These are phyloP conservation scores for Dynastes maya DNA, from an alignment of 2,888 invertebrate species.

Conservation along the genomic window DNA sequence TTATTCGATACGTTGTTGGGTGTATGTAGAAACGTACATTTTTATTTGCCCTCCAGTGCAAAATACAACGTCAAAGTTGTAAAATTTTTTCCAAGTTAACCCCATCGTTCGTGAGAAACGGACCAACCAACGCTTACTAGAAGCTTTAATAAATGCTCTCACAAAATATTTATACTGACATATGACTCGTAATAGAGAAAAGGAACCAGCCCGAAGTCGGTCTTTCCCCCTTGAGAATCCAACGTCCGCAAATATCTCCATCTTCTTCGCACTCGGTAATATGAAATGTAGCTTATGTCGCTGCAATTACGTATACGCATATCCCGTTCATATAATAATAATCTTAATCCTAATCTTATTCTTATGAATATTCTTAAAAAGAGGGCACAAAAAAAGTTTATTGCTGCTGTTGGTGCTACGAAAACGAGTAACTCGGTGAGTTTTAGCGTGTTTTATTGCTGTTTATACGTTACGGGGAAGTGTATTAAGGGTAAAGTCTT, in stretches of 20 bases:
- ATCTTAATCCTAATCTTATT: conserved; percentile 52
- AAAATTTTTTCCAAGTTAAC: conserved; percentile 54
- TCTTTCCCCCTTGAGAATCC: conserved; percentile 46
- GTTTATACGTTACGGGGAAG: conserved; percentile 48
- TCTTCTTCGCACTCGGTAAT: conserved; percentile 16
- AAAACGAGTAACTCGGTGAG: conserved; percentile 39
- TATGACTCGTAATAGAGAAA: conserved; percentile 65
- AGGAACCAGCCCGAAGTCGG: conserved; percentile 56
- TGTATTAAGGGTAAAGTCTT: conserved; percentile 45
- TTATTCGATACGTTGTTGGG: no score
- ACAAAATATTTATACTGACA: conserved; percentile 70
- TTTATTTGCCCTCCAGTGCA: not conserved
- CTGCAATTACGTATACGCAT: conserved; percentile 20
- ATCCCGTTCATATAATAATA: conserved; percentile 41
- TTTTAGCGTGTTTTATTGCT: conserved; percentile 49
- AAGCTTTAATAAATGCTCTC: conserved; percentile 66
- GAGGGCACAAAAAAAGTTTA: conserved; percentile 40
- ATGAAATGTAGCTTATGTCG: conserved; percentile 3
- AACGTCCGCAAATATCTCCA: conserved; percentile 44
- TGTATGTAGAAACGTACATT: not conserved
- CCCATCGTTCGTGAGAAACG: conserved; percentile 69
- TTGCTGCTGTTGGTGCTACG: conserved; percentile 41
- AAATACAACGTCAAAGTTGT: conserved; percentile 44
- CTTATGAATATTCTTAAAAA: conserved; percentile 51
- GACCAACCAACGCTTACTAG: conserved; percentile 64